phyloP scores from a whole-genome alignment of 2,113 vertebrate species.

The Dromiciops gliroides region DNA sequence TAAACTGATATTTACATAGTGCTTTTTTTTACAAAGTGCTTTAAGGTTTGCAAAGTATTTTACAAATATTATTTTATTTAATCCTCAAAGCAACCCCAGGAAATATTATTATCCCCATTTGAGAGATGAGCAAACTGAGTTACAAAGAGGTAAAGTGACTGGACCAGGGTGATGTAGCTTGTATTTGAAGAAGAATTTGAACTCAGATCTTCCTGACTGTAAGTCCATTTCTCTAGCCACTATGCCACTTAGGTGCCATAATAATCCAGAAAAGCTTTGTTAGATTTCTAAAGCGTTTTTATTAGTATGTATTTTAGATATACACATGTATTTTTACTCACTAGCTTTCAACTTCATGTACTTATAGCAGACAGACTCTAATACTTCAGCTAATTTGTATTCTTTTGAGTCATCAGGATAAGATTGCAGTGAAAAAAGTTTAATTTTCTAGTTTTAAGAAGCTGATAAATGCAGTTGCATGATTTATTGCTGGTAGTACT shows the following conservation, averaged over 20 bases:
- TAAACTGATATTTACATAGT: no score
- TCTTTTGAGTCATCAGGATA: neutral
- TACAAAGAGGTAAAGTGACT: neutral
- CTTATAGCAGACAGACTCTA: neutral
- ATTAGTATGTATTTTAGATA: no score
- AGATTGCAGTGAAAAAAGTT: neutral
- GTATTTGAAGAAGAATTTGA: neutral
- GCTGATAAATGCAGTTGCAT: constrained; percentile 6
- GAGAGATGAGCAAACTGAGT: neutral
- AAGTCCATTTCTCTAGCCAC: neutral
- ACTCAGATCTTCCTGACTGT: neutral
- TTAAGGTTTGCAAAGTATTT: neutral
- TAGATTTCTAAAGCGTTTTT: no score
- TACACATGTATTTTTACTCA: neutral
- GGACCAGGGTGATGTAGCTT: no score
- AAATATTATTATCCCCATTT: neutral
- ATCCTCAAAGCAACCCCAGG: no score
- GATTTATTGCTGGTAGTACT: neutral
- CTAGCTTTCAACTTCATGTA: neutral
- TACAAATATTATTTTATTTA: neutral
- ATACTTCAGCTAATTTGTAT: neutral
- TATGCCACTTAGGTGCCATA: no score
- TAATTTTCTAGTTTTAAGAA: constrained; percentile 11
- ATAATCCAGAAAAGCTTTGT: no score
- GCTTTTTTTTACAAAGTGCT: no score